These are phyloP conservation scores for Cepaea hortensis DNA, from an alignment of 2,888 invertebrate genomes.

Conservation along the genomic window DNA sequence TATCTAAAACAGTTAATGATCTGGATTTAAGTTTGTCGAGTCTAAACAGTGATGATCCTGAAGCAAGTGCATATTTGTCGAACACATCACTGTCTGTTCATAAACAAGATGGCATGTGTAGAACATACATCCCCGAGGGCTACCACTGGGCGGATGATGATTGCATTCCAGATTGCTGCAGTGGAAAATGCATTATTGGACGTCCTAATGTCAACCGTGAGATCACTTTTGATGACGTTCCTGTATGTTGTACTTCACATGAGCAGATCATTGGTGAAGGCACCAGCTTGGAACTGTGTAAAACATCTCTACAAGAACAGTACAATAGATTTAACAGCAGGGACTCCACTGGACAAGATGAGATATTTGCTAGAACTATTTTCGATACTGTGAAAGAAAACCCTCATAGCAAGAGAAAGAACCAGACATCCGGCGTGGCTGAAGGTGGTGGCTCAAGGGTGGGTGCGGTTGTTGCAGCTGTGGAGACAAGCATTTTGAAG, in stretches of 20 bases:
- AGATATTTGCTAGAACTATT: constrained; percentile 55
- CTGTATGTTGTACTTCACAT: neutral
- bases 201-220: constrained; percentile 60
- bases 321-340: neutral
- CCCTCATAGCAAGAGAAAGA: neutral
- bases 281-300: constrained; percentile 12
- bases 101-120: neutral
- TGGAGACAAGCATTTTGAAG: neutral
- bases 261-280: constrained; percentile 18
- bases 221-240: constrained; percentile 53
- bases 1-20: constrained; percentile 70
- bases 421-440: neutral
- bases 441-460: neutral
- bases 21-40: constrained; percentile 68
- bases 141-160: constrained; percentile 72
- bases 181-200: constrained; percentile 66
- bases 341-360: constrained; percentile 56
- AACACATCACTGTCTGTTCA: neutral
- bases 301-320: neutral
- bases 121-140: constrained; percentile 60
- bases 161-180: constrained; percentile 64
- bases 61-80: constrained; percentile 32
- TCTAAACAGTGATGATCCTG: constrained; percentile 64
- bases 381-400: constrained; percentile 43
- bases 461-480: neutral